A percentile compares a stretch with the other conserved stretches of the same genome.
These are phyloP conservation scores for Tenodera sinensis DNA, from an alignment of 2,888 invertebrate species.

Conservation along the genomic window DNA sequence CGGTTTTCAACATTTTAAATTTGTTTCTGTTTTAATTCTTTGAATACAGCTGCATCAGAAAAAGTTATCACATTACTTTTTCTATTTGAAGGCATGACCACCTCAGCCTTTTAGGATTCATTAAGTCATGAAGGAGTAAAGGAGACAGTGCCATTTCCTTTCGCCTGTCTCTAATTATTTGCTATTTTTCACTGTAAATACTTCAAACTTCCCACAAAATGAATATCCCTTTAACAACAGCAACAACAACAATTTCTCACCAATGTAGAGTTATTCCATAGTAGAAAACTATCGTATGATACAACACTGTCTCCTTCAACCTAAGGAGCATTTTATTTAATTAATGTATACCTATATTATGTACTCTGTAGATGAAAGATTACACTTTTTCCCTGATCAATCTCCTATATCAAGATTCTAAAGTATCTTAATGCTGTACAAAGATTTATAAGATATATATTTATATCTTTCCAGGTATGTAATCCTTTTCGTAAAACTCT, in stretches of 20 bases:
- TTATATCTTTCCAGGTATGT: neutral
- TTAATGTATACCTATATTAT: neutral
- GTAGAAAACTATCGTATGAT: neutral
- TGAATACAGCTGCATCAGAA: conserved; percentile 20
- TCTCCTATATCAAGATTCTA: conserved; percentile 10
- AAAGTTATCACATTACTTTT: conserved; percentile 28
- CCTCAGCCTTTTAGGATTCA: conserved; percentile 12
- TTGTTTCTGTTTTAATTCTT: neutral
- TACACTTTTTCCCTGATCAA: conserved; percentile 22
- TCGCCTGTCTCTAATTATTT: neutral
- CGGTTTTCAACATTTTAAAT: conserved; percentile 10
- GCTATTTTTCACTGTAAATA: neutral
- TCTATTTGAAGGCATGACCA: conserved; percentile 18
- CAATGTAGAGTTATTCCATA: neutral
- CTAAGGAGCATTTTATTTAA: neutral
- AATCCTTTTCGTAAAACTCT: neutral
- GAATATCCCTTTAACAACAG: neutral
- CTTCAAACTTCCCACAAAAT: neutral
- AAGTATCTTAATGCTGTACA: conserved; percentile 19
- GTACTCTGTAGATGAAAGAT: neutral
- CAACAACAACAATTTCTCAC: neutral
- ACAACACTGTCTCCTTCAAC: conserved; percentile 7
- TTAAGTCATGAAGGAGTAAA: neutral
- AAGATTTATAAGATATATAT: conserved; percentile 5
- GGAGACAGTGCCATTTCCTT: neutral